Evolutionary conservation across 2,888 invertebrate genomes (phyloP).

Genomic region (Ptilodon capucinus): DNA sequence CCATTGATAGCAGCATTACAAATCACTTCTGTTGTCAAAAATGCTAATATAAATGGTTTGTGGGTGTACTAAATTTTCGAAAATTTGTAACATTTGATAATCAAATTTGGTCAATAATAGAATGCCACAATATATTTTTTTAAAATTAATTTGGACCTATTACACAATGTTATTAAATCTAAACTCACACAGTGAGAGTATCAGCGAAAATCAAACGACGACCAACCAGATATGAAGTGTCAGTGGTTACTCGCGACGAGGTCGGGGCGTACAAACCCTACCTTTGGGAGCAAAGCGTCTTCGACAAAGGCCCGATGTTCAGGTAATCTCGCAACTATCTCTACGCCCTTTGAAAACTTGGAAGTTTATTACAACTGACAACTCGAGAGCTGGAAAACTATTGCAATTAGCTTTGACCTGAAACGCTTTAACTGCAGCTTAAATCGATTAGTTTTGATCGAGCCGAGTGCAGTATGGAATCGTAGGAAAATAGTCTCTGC

Average conservation of each 20-base stretch:
- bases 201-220: conserved; percentile 93
- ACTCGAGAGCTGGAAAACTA: conserved; percentile 9
- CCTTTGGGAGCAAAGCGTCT: conserved; percentile 96
- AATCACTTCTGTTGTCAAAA: too few relatives aligned
- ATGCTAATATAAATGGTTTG: too few relatives aligned
- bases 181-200: conserved; percentile 86
- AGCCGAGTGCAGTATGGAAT: too few relatives aligned
- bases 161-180: not conserved
- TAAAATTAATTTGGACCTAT: too few relatives aligned
- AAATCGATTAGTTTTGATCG: conserved; percentile 1
- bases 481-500: too few relatives aligned
- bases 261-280: conserved; percentile 98
- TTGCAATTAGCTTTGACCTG: conserved; percentile 12
- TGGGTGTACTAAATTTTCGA: too few relatives aligned
- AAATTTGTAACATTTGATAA: too few relatives aligned
- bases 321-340: conserved; percentile 72
- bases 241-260: conserved; percentile 96
- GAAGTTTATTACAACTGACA: conserved; percentile 1
- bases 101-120: too few relatives aligned
- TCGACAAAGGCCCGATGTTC: conserved; percentile 97
- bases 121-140: too few relatives aligned
- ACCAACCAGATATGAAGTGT: conserved; percentile 94
- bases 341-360: conserved; percentile 3
- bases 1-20: too few relatives aligned
- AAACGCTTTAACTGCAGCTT: conserved; percentile 2